These are phyloP conservation scores for Formica exsecta DNA, from an alignment of 1,140 invertebrate genomes.

Conservation along the genomic window DNA sequence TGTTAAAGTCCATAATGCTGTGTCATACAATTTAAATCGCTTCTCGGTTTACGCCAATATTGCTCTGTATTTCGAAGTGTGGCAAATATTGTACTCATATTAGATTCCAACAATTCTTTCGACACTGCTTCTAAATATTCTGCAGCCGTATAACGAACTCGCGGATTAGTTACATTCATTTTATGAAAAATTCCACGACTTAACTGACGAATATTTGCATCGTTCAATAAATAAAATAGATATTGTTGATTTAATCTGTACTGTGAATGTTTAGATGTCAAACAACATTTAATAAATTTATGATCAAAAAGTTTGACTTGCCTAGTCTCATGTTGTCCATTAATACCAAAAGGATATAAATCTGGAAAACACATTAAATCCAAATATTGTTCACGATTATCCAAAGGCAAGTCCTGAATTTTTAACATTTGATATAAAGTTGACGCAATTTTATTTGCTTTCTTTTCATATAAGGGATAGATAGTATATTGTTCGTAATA, in stretches of 20 bases:
- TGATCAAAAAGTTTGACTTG: not conserved
- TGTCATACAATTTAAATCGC: constrained; percentile 11
- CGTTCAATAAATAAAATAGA: too few relatives aligned
- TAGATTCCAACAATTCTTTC: not conserved
- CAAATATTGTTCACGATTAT: not conserved
- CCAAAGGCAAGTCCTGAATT: not conserved
- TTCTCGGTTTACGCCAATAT: not conserved
- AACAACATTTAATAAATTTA: constrained; percentile 14
- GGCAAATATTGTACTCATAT: not conserved
- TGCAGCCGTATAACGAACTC: not conserved
- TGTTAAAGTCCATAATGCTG: constrained; percentile 11
- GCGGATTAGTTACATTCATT: not conserved
- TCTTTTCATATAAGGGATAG: too few relatives aligned
- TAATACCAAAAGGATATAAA: constrained; percentile 6
- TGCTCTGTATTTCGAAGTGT: not conserved
- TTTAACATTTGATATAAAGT: too few relatives aligned
- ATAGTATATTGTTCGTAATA: too few relatives aligned
- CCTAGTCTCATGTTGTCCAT: not conserved
- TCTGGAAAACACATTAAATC: constrained; percentile 16
- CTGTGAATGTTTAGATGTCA: constrained; percentile 10
- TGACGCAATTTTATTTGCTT: too few relatives aligned
- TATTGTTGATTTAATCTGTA: not conserved
- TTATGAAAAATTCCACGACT: not conserved
- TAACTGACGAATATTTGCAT: not conserved
- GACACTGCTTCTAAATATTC: not conserved